Conservation (phyloP, 2,113 vertebrate species). For the Cheirogaleus medius region DNA sequence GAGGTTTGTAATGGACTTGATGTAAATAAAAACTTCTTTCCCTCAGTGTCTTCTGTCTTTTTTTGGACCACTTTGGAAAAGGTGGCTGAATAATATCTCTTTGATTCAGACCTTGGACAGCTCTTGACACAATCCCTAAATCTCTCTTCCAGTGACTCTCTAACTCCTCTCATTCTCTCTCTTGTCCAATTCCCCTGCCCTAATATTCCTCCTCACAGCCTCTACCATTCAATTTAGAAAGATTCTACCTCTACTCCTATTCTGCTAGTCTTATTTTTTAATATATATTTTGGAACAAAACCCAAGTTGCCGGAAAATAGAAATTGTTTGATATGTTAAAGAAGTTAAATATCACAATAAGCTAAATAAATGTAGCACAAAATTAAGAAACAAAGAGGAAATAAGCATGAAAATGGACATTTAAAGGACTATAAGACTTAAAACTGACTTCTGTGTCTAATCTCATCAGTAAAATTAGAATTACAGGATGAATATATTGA, state of each 20-base stretch:
- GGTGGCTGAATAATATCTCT: background rate
- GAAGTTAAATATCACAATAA: background rate
- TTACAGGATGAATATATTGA: background rate
- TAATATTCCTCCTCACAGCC: background rate
- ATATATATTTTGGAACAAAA: slow-evolving; percentile 3
- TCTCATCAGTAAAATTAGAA: background rate
- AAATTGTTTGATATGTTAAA: background rate
- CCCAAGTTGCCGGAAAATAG: background rate
- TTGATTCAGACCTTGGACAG: background rate
- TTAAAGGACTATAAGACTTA: background rate
- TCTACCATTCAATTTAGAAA: background rate
- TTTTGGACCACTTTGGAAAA: background rate
- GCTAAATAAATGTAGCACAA: background rate
- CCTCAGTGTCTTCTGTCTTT: background rate
- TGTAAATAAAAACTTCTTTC: background rate
- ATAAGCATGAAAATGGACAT: background rate
- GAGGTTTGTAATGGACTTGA: background rate
- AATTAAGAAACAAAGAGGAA: background rate
- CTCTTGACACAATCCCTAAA: background rate
- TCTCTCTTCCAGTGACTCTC: background rate
- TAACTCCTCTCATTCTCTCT: background rate
- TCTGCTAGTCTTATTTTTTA: background rate
- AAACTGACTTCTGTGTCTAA: background rate
- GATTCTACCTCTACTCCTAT: background rate
- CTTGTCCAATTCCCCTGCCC: background rate